Conservation (phyloP, 2,888 invertebrate genomes). For the Pandemis cinnamomeana region DNA sequence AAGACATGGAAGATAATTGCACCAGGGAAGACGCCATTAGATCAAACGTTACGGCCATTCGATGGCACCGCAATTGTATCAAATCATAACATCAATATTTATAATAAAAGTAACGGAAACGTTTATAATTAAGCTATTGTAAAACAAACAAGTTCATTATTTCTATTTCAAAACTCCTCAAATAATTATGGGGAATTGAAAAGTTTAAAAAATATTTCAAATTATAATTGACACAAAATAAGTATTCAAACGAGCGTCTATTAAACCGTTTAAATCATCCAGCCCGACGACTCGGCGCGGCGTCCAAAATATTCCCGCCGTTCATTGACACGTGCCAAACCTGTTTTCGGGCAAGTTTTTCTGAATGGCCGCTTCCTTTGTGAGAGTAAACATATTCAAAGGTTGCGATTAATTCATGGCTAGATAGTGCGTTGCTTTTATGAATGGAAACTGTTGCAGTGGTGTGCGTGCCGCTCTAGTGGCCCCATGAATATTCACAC, state of each 20-base stretch:
- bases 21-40: neutral
- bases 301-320: conserved; percentile 80
- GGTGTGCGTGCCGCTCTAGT: conserved; percentile 66
- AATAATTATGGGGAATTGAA: conserved; percentile 40
- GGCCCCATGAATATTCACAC: conserved; percentile 61
- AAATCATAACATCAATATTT: conserved; percentile 7
- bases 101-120: conserved; percentile 31
- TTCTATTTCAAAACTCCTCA: conserved; percentile 37
- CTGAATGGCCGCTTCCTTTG: conserved; percentile 83
- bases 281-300: conserved; percentile 66
- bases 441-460: conserved; percentile 74
- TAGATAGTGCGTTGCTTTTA: conserved; percentile 81
- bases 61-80: conserved; percentile 12
- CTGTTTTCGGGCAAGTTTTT: conserved; percentile 80
- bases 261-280: conserved; percentile 79
- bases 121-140: conserved; percentile 28
- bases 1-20: neutral
- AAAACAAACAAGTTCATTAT: conserved; percentile 41
- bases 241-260: conserved; percentile 69
- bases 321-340: conserved; percentile 85
- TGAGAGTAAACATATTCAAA: conserved; percentile 83
- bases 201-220: conserved; percentile 59
- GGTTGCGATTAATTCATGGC: conserved; percentile 85
- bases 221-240: conserved; percentile 67
- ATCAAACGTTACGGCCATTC: neutral